A percentile compares a stretch with the other conserved stretches of the same genome.
Evolutionary conservation across 2,797 vertebrate species (phyloP).

Genomic region (Gymnocypris eckloni): DNA sequence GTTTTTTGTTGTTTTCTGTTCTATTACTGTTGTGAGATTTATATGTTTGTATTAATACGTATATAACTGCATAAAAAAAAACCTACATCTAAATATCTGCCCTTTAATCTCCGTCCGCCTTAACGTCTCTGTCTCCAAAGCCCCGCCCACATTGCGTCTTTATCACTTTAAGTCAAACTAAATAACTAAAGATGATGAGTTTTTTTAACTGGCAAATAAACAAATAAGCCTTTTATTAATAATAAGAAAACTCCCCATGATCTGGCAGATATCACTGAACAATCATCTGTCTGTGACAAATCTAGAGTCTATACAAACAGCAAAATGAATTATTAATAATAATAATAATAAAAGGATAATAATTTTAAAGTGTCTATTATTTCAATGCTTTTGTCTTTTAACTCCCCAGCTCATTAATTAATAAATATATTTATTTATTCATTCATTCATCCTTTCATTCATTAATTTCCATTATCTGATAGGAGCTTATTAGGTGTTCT

Average conservation of each 20-base stretch:
- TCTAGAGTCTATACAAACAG: not conserved
- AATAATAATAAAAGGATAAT: not conserved
- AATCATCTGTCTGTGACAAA: not conserved
- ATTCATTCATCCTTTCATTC: not conserved
- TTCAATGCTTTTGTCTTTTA: not conserved
- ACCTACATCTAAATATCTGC: constrained; percentile 29
- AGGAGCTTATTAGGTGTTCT: not conserved
- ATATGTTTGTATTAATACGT: no score
- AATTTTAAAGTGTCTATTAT: not conserved
- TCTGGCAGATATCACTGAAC: not conserved
- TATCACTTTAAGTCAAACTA: constrained; percentile 57
- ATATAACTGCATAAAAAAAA: no score
- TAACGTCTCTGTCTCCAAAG: constrained; percentile 59
- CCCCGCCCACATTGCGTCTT: constrained; percentile 64
- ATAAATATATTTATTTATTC: no score
- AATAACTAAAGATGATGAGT: not conserved
- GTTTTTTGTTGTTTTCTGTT: no score
- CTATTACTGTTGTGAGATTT: no score
- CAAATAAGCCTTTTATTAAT: no score
- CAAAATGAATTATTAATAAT: not conserved
- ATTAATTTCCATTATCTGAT: not conserved
- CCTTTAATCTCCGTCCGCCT: not conserved
- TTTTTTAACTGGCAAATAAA: not conserved
- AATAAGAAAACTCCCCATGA: not conserved
- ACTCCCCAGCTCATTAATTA: not conserved